Evolutionary conservation across 2,797 vertebrate genomes (phyloP).

Genomic region (Halcyon badia): DNA sequence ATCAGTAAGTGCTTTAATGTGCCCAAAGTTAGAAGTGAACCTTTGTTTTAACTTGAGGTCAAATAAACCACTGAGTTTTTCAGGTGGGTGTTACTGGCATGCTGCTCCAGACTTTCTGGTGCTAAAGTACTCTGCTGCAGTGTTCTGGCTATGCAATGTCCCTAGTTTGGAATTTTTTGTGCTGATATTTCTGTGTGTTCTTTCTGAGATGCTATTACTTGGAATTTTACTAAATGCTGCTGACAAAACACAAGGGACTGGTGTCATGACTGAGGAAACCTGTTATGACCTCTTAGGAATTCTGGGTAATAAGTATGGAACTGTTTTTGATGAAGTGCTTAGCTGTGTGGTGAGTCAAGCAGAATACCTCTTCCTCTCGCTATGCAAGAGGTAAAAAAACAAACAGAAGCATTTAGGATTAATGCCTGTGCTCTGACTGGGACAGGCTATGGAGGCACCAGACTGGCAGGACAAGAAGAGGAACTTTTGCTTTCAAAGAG

Average conservation of each 20-base stretch:
- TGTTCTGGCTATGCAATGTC: not conserved
- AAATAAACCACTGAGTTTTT: not conserved
- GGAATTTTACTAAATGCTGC: not conserved
- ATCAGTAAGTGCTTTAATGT: not conserved
- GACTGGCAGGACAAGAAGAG: not conserved
- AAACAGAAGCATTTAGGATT: not conserved
- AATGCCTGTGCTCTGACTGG: not conserved
- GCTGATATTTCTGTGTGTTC: not conserved
- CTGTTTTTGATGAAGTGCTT: not conserved
- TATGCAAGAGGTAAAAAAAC: not conserved
- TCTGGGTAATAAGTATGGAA: not conserved
- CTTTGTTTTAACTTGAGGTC: not conserved
- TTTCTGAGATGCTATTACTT: not conserved
- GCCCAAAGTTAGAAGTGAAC: not conserved
- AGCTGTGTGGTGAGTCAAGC: not conserved
- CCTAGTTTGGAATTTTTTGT: not conserved
- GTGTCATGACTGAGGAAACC: not conserved
- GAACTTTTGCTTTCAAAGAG: not conserved
- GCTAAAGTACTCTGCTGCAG: not conserved
- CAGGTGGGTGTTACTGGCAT: not conserved
- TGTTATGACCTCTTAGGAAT: not conserved
- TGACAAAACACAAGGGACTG: not conserved
- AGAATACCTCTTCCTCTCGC: not conserved
- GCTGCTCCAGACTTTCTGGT: accelerated
- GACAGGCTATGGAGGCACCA: not conserved